phyloP scores from a whole-genome alignment of 2,888 invertebrate species.

The Sphaeridia pumilis region DNA sequence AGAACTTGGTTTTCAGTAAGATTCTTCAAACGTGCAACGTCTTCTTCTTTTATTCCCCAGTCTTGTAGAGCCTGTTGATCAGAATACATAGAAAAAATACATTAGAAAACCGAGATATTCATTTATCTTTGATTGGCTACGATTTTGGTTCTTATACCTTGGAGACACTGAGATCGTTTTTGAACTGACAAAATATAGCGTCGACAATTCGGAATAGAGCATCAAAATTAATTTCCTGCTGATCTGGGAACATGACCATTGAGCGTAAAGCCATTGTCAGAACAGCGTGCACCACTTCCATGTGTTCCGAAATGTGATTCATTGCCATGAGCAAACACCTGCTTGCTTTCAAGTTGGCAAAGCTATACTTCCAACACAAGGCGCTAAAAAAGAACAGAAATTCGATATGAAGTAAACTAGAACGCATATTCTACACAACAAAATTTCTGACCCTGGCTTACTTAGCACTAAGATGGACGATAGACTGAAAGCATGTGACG shows the following conservation, averaged over 20 bases:
- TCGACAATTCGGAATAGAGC: slow-evolving; percentile 23
- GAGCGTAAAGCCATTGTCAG: slow-evolving; percentile 25
- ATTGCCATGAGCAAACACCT: slow-evolving; percentile 24
- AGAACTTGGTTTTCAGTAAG: slow-evolving; percentile 16
- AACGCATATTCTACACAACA: no score
- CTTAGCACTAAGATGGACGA: slow-evolving; percentile 27
- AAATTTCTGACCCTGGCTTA: slow-evolving; percentile 22
- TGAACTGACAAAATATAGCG: slow-evolving; percentile 18
- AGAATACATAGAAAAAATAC: not conserved
- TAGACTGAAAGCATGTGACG: slow-evolving; percentile 23
- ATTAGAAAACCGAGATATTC: not conserved
- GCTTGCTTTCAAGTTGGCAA: slow-evolving; percentile 23
- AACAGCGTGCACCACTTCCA: slow-evolving; percentile 21
- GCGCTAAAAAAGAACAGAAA: slow-evolving; percentile 21
- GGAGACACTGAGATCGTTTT: slow-evolving; percentile 15
- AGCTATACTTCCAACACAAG: slow-evolving; percentile 31
- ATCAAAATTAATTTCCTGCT: slow-evolving; percentile 30
- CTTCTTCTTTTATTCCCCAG: slow-evolving; percentile 29
- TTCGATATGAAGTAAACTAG: not conserved
- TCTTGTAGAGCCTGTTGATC: slow-evolving; percentile 21
- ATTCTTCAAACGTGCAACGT: slow-evolving; percentile 18
- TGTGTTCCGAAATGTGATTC: slow-evolving; percentile 14
- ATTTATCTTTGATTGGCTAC: no score
- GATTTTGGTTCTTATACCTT: no score
- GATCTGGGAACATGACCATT: slow-evolving; percentile 19